Base-by-base conservation (phyloP, 2,797 vertebrate genomes). In the Nyctibius grandis region DNA sequence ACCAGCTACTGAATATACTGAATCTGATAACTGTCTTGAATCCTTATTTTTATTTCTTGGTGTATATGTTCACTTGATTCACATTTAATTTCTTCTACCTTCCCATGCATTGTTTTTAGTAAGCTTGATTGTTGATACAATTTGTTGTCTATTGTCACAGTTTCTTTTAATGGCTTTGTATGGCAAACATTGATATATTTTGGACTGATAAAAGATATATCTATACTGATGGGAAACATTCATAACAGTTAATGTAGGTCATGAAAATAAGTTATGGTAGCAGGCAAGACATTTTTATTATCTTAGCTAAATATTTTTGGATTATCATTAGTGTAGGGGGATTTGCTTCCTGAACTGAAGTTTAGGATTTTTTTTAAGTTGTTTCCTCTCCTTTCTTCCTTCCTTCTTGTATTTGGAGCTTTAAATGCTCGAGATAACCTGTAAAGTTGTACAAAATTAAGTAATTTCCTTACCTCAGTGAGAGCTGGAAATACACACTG, bases 211-310 rank as follows among this genome's bases (percentile, higher is more conserved):
- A 89, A 92, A 95, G 56, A 95, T 88, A 51, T 74, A 94, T 85
- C 28, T 86, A 17, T 88, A 47, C 91, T 81, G 82, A 89, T 91
- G 87, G 92, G 94, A 96, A 92, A 76, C 85, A 96, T 95, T 88
- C 85, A 84, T 93, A 94, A 95, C 36, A 61, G 68, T 92, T 91
- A 93, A 75, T 90, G 54, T 91, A 79, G 70, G 36, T 82, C 47
- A 70, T 94, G 69, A 92, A 92, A 93, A 88, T 89, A 95, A 93
- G 51, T 94, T 90, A 95, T 70, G 50, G 36, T 29, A 83, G 19
- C 42, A 93, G 85, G 72, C 10, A 89, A 87, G 91, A 76, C 65
- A 88, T 78, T 95, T 96, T 89, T 95, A 95, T 95, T 91, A 82
- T 86, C 61, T 86, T 91, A 84, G 45, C 54, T 90, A 90, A 94